phyloP scores from a whole-genome alignment of 2,797 vertebrate species.

The Neosilurus hyrtlii region DNA sequence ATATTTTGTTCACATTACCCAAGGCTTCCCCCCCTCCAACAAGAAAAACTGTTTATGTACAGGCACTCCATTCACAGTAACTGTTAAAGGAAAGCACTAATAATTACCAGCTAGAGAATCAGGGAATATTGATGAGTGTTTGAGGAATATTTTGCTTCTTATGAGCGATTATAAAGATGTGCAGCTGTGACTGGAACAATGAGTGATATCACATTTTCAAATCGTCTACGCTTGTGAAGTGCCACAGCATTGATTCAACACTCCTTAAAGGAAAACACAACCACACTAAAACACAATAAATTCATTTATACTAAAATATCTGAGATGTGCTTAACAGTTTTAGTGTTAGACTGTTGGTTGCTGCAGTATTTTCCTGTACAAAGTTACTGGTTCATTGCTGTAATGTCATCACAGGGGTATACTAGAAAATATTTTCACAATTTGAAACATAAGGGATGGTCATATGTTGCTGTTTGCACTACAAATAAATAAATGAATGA shows the following conservation, averaged over 20 bases:
- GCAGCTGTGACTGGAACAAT: not conserved
- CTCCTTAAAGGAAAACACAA: not conserved
- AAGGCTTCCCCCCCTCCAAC: not conserved
- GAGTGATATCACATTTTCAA: constrained; percentile 5
- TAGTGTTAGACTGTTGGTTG: not conserved
- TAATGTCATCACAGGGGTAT: not conserved
- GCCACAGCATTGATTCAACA: constrained; percentile 1
- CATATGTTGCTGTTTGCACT: too few species aligned
- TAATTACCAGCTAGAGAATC: not conserved
- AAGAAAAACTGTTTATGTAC: not conserved
- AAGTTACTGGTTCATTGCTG: not conserved
- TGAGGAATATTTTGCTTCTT: not conserved
- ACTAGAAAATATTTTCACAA: not conserved
- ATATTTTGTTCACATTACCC: not conserved
- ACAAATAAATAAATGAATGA: not conserved
- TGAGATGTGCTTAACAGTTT: not conserved
- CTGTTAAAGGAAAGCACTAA: not conserved
- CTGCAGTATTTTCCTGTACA: not conserved
- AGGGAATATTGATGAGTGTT: not conserved
- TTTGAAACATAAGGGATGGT: not conserved
- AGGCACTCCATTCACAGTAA: not conserved
- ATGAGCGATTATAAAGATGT: not conserved
- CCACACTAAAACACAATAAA: not conserved
- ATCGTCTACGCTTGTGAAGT: not conserved
- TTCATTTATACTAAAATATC: not conserved